Conservation (phyloP, 2,888 invertebrate species). For the Mamestra brassicae region DNA sequence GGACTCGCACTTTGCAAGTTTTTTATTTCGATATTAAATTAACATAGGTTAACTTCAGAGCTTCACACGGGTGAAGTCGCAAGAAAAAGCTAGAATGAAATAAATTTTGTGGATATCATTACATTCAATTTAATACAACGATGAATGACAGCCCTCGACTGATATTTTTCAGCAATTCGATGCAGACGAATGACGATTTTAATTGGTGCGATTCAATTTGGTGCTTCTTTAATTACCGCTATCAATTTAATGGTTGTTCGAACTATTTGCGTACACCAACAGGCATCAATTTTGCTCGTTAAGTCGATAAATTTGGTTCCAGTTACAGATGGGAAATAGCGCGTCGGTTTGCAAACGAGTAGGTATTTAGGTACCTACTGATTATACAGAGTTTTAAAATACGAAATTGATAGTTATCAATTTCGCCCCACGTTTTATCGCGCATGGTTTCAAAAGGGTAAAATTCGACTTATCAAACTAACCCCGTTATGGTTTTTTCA, state of each 20-base stretch:
- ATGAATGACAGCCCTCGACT: slow-evolving; percentile 1
- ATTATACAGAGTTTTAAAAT: not conserved
- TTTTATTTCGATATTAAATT: not conserved
- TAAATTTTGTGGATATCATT: not conserved
- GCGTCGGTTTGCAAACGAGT: slow-evolving; percentile 2
- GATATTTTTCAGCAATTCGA: slow-evolving; percentile 30
- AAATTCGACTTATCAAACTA: too few species aligned
- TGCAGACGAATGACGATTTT: slow-evolving; percentile 53
- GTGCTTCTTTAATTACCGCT: slow-evolving; percentile 58
- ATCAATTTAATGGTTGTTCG: slow-evolving; percentile 55
- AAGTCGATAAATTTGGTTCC: slow-evolving; percentile 38
- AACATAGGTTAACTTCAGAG: too few species aligned
- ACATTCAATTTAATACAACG: not conserved
- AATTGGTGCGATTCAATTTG: slow-evolving; percentile 54
- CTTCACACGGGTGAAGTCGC: not conserved
- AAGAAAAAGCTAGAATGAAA: not conserved
- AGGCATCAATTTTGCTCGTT: slow-evolving; percentile 46
- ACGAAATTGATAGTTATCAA: too few species aligned
- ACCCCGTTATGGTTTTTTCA: too few species aligned
- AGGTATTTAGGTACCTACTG: not conserved
- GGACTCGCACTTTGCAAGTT: too few species aligned
- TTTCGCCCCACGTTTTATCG: too few species aligned
- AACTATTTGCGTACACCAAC: slow-evolving; percentile 46
- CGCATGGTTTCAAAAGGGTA: too few species aligned
- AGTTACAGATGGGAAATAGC: slow-evolving; percentile 25